Conservation (phyloP, 2,797 vertebrate species). For the Pseudochromis fuscus region DNA sequence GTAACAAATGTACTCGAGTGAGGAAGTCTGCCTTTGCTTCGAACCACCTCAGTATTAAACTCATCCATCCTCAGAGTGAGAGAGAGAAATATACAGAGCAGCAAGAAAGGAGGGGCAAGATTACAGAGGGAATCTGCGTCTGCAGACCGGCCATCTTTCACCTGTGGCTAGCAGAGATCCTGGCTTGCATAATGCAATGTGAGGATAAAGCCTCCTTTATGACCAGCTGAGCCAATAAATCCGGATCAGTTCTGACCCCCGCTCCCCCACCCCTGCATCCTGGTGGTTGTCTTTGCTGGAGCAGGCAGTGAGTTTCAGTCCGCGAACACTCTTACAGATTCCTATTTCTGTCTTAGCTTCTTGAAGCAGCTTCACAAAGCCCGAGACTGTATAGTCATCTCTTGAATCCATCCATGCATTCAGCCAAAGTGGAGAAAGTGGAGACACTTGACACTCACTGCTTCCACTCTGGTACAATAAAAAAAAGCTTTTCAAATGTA, state of each 20-base stretch:
- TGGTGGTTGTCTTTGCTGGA: constrained; percentile 28
- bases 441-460: constrained; percentile 9
- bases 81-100: constrained; percentile 16
- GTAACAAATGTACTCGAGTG: constrained; percentile 52
- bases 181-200: constrained; percentile 75
- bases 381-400: constrained; percentile 2
- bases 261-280: not conserved
- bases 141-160: constrained; percentile 75
- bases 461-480: constrained; percentile 1
- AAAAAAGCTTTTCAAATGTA: constrained; percentile 32
- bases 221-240: constrained; percentile 80
- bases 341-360: constrained; percentile 21
- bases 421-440: constrained; percentile 13
- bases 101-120: constrained; percentile 9
- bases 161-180: constrained; percentile 75
- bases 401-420: constrained; percentile 25
- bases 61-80: constrained; percentile 75
- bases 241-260: constrained; percentile 68
- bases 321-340: constrained; percentile 26
- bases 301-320: constrained; percentile 18
- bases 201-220: constrained; percentile 74
- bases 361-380: constrained; percentile 19
- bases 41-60: constrained; percentile 77
- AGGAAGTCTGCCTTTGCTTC: constrained; percentile 61
- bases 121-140: constrained; percentile 44